Evolutionary conservation across 2,888 invertebrate genomes (phyloP), one percentile per base, ranked within the genome.

Genomic region (Pediacus dermestoides): DNA sequence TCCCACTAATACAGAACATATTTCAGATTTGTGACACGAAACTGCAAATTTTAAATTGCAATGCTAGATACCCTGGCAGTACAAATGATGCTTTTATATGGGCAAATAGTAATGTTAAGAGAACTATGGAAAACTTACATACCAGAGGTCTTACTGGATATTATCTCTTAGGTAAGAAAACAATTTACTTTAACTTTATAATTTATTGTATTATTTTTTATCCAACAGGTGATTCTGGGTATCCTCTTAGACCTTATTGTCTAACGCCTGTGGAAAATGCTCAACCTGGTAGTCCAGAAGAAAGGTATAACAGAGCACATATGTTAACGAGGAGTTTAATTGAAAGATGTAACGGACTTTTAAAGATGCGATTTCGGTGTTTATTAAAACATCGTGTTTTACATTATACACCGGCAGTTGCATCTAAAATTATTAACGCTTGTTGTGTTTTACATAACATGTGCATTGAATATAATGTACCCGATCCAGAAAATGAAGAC

Each of bases 351-450:
- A 53, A 47, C 30, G 47, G 50, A 11, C 34, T 52, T n/a, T 32
- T 53, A 2, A 53, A 52, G 34, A 41, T 32, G 32, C 26, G 52
- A 9, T 54, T 50, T 43, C 16, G 46, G 14, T 53, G 52, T 32
- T 27, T 52, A 7, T 34, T 45, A 11, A 52, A 48, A 26, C 46
- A 55, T 30, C 32, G 49, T 18, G 42, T 39, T 1, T 35, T 54
- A 7, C 50, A 50, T 42, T 16, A 31, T 11, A 10, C 8, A 15
- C 31, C 31, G 9, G 3, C 8, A 14, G 16, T 9, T 4, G 31
- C 15, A 2, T 15, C 41, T 16, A 42, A 35, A 37, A 47, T 51
- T n/a, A 31, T 51, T 1, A 48, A 48, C 31, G 49, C 49, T 6
- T 47, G 51, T 31, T 34, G 33, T 34, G 43, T 50, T 11, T 13